A percentile compares a stretch with the other conserved stretches of the same genome.
Evolutionary conservation across 1,140 invertebrate genomes (phyloP).

Genomic region (Galendromus occidentalis): DNA sequence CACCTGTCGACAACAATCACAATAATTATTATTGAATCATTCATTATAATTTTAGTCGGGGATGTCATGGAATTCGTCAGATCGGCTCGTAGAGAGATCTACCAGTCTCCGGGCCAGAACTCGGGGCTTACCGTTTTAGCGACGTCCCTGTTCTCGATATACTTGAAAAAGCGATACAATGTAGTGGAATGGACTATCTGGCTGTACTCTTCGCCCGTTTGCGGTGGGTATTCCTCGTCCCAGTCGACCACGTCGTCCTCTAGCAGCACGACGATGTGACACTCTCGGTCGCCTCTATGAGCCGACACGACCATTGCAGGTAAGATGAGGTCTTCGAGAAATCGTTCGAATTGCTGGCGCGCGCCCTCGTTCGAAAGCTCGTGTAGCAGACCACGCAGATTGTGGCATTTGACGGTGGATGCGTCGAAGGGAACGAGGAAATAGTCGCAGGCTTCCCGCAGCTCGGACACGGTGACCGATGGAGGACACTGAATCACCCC

Average conservation of each 20-base stretch:
- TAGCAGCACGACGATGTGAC: conserved; percentile 70
- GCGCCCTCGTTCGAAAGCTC: conserved; percentile 97
- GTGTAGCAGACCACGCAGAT: conserved; percentile 78
- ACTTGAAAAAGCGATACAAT: conserved; percentile 79
- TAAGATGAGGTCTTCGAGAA: conserved; percentile 81
- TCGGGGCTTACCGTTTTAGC: conserved; percentile 55
- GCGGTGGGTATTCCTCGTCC: conserved; percentile 95
- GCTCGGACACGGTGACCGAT: conserved; percentile 67
- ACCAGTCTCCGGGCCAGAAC: not conserved
- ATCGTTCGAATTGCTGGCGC: conserved; percentile 81
- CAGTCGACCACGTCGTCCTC: conserved; percentile 94
- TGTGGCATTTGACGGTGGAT: conserved; percentile 81
- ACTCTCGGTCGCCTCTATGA: conserved; percentile 27
- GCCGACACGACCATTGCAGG: conserved; percentile 91
- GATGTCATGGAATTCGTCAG: not conserved
- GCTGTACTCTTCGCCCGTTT: conserved; percentile 95
- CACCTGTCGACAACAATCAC: conserved; percentile 29
- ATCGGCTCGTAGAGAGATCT: not conserved
- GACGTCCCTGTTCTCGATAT: conserved; percentile 97
- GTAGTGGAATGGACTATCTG: conserved; percentile 43
- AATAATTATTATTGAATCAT: not conserved
- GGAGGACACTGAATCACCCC: conserved; percentile 68
- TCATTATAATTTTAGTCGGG: not conserved
- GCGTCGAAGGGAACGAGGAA: conserved; percentile 92
- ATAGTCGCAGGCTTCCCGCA: conserved; percentile 96